These are phyloP conservation scores for Yponomeuta malinellus DNA, from an alignment of 2,888 invertebrate species.

Conservation along the genomic window DNA sequence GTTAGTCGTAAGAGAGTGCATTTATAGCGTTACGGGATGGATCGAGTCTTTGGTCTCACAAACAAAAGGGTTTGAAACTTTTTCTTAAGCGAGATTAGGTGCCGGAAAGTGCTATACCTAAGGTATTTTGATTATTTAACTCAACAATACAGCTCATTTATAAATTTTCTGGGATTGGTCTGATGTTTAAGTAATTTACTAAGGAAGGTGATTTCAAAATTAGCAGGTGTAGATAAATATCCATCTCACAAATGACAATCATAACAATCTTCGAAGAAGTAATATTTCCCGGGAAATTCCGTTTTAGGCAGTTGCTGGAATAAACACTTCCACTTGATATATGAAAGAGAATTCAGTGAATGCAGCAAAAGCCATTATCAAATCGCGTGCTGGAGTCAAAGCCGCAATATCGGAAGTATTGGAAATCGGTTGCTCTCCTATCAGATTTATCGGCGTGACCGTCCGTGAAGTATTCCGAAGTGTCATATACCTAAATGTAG, in stretches of 20 bases:
- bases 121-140: neutral
- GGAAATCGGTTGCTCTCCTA: slow-evolving; percentile 39
- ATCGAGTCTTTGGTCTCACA: neutral
- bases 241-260: neutral
- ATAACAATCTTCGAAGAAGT: neutral
- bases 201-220: too few relatives aligned
- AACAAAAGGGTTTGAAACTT: slow-evolving; percentile 2
- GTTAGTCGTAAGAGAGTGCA: slow-evolving; percentile 1
- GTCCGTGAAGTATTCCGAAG: slow-evolving; percentile 27
- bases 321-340: neutral
- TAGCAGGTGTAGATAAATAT: neutral
- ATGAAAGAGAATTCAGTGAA: slow-evolving; percentile 8
- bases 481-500: slow-evolving; percentile 1
- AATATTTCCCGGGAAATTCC: neutral
- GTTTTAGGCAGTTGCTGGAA: neutral
- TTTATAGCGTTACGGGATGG: neutral
- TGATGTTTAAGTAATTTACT: neutral
- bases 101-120: neutral
- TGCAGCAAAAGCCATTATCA: slow-evolving; percentile 12
- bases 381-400: slow-evolving; percentile 27
- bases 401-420: slow-evolving; percentile 43
- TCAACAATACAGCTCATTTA: neutral
- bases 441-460: slow-evolving; percentile 46
- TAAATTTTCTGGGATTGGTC: neutral
- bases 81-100: neutral